These are phyloP conservation scores for Metacarcinus magister DNA, from an alignment of 2,888 invertebrate species.

Conservation along the genomic window DNA sequence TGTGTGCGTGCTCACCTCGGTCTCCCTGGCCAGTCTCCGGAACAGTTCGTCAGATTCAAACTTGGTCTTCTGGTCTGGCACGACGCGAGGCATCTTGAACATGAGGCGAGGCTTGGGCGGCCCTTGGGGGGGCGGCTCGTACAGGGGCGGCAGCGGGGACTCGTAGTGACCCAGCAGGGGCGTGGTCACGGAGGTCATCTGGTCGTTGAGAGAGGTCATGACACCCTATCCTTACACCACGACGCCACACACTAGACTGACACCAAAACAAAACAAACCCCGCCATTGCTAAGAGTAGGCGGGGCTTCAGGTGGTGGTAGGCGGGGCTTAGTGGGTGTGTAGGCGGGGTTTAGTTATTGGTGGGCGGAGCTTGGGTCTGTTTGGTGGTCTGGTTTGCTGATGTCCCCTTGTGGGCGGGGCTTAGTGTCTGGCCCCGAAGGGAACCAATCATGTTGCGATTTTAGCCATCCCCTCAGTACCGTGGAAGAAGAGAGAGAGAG, in stretches of 20 bases:
- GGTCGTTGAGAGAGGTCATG: conserved; percentile 14
- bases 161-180: conserved; percentile 81
- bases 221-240: not conserved
- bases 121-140: conserved; percentile 74
- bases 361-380: too few species aligned
- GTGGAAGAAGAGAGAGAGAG: not conserved
- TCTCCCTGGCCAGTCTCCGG: conserved; percentile 95
- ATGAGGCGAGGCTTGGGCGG: conserved; percentile 92
- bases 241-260: not conserved
- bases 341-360: too few species aligned
- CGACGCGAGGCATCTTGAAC: conserved; percentile 98
- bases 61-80: conserved; percentile 97
- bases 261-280: not conserved
- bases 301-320: not conserved
- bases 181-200: not conserved
- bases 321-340: not conserved
- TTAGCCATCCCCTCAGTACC: not conserved
- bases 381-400: too few species aligned
- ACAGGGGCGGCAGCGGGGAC: conserved; percentile 78
- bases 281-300: not conserved
- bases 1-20: conserved; percentile 90
- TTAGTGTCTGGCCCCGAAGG: too few species aligned
- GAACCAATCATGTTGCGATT: too few species aligned
- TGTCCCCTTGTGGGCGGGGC: too few species aligned
- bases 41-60: conserved; percentile 99